Conservation (phyloP, 2,113 vertebrate genomes). For the Bos indicus region DNA sequence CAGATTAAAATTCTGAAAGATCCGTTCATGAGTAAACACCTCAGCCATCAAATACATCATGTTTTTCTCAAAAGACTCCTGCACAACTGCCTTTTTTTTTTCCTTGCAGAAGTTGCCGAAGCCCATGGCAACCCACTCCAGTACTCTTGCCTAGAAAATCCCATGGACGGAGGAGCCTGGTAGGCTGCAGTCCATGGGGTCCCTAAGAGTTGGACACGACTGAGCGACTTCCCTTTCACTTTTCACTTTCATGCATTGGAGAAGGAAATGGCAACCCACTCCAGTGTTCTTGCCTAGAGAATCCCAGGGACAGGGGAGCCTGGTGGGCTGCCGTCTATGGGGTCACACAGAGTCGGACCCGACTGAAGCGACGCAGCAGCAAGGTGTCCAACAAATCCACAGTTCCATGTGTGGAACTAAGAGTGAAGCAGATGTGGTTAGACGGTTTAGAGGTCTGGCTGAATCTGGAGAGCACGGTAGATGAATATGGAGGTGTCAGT, state of each 20-base stretch:
- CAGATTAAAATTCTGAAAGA: not conserved
- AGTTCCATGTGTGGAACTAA: not conserved
- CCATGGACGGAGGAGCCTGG: no score
- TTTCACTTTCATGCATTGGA: no score
- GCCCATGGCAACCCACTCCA: no score
- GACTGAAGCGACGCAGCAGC: no score
- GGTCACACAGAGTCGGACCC: no score
- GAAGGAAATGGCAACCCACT: no score
- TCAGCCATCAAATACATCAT: not conserved
- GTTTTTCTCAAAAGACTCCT: not conserved
- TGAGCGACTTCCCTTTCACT: no score
- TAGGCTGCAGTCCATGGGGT: no score
- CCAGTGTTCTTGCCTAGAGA: no score
- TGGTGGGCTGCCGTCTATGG: no score
- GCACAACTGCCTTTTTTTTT: not conserved
- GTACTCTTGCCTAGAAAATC: no score
- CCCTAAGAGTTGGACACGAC: fast-evolving
- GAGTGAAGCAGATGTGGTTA: not conserved
- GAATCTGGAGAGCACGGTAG: not conserved
- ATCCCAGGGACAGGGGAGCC: no score
- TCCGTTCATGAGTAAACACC: not conserved
- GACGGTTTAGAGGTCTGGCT: not conserved
- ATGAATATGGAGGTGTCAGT: not conserved
- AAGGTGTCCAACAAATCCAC: not conserved
- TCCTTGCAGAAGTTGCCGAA: not conserved